Conservation (phyloP, 2,113 vertebrate species). For the Neolamprologus devosi region DNA sequence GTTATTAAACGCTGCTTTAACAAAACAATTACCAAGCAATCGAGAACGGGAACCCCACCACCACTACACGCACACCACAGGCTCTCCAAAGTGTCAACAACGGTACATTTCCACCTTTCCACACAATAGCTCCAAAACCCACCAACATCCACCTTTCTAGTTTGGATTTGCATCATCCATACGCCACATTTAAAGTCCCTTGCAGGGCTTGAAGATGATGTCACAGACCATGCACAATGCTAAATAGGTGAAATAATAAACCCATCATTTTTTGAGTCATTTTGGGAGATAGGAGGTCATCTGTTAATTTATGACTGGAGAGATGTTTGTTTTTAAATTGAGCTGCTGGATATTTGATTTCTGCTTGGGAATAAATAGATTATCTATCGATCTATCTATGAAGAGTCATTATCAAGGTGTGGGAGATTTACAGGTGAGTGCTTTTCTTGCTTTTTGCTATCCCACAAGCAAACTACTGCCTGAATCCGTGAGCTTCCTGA, state of each 20-base stretch:
- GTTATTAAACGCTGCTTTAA: slow-evolving; percentile 26
- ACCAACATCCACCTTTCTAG: background rate
- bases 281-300: background rate
- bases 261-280: background rate
- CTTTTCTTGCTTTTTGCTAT: background rate
- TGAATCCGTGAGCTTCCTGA: background rate
- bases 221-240: background rate
- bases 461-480: background rate
- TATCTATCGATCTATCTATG: background rate
- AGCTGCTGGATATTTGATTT: background rate
- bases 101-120: background rate
- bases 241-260: background rate
- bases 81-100: background rate
- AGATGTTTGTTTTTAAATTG: background rate
- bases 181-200: background rate
- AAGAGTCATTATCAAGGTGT: background rate
- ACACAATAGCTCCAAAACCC: background rate
- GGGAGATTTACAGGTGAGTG: background rate
- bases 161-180: background rate
- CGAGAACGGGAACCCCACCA: background rate
- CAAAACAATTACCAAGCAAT: slow-evolving; percentile 29
- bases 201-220: background rate
- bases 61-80: background rate
- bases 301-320: background rate
- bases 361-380: background rate